Evolutionary conservation across 2,888 invertebrate species (phyloP), one percentile per base, ranked within the genome.

Genomic region (Euzophera pinguis): DNA sequence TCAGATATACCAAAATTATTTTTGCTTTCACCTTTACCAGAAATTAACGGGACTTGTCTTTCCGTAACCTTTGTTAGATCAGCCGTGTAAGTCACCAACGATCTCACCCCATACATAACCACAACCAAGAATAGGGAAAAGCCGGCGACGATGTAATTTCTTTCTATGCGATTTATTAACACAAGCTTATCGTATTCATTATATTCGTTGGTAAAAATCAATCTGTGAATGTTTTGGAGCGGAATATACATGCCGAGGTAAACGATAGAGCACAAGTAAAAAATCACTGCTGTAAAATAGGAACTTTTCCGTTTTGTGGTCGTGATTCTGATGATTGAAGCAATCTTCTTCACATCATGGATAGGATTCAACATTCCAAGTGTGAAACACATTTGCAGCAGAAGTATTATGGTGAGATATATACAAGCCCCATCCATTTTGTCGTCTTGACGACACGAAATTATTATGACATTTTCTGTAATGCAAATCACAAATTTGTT

Each of bases 61-160:
- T 62, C 1, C 1, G 69, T 54, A 6, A 70, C 64, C 0, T 73
- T 65, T 1, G 72, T 58, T 1, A 76, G 34, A 3, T 71, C 64
- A 32, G 84, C 77, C 3, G 84, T 67, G 29, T 83, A 85, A 0
- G 67, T 59, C 1, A 82, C 54, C 22, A 87, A 60, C 3, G 74
- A 68, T 69, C 67, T 69, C 0, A 85, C 54, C 2, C 86, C 86
- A 41, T 77, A 80, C 13, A 77, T 54, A 0, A 84, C 79, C 3
- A 86, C 75, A 1, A 81, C 73, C 35, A 88, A 60, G 52, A 84
- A 86, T 9, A 87, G 66, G 0, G 87, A 87, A 51, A 84, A 85
- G n/a, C 85, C 86, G 53, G 86, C 76, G 10, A 84, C 74, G 0
- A 81, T 71, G 53, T 85, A 87, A 53, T 81, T 81, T 65, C 79